Evolutionary conservation across 2,888 invertebrate species (phyloP), one percentile per base, ranked within the genome.

Genomic region (Asteroscopus sphinx): DNA sequence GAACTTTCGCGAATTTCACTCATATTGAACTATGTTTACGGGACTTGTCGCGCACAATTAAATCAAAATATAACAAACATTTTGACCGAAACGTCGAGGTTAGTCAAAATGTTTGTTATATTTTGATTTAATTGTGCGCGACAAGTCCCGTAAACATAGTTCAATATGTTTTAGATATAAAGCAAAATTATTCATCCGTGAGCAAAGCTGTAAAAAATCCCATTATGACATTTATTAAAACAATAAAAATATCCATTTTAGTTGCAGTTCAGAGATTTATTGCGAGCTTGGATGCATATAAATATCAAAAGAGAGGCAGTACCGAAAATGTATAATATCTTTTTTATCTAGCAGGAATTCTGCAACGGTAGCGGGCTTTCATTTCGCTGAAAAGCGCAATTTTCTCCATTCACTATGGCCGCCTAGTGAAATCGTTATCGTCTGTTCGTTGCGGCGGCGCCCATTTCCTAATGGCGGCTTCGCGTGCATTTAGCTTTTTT

Each of bases 381-480:
- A 90, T 92, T 89, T 90, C 79, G 86, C 87, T 92, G 91, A 91
- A 92, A 92, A 93, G 92, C 89, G 88, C 91, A 92, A 91, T 93
- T 92, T 91, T 92, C 90, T 83, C 88, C 85, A 89, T 92, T 92
- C 89, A 88, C 80, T 88, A 87, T 86, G 83, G 85, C 86, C 85
- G 88, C 86, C 88, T 87, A 86, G 90, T 88, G 88, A 85, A 93
- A 91, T 91, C 89, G 92, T 91, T 92, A 92, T 91, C 88, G 88
- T 88, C 85, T 85, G 84, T 83, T 81, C 81, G 83, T 79, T 86
- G 88, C 80, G 84, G 86, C 85, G 79, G 88, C 87, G 85, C 89
- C 92, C 90, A 90, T 92, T 91, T 88, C 87, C 90, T 93, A 93
- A 93, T 93, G 89, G 91, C 86, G 81, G 84, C 81, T 87, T 93